A percentile compares a stretch with the other conserved stretches of the same genome.
Evolutionary conservation across 2,888 invertebrate genomes (phyloP).

Genomic region (Gerosis bhagava): DNA sequence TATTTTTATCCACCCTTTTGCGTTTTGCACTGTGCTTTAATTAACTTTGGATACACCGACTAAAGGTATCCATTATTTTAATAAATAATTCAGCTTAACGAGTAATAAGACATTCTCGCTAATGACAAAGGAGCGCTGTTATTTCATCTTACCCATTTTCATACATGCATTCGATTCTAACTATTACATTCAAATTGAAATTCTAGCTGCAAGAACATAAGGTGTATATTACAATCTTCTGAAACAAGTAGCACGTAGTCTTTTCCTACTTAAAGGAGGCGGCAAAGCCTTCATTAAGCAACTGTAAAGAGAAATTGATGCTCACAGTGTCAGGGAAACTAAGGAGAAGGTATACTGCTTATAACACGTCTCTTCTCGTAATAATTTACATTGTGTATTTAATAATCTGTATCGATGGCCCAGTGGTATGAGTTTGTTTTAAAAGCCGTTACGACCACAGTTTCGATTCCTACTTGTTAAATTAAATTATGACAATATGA

Average conservation of each 20-base stretch:
- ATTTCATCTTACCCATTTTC: slow-evolving; percentile 4
- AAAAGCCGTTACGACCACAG: too few relatives aligned
- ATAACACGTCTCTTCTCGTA: slow-evolving; percentile 28
- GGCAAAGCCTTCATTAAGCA: slow-evolving; percentile 54
- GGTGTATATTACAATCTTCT: slow-evolving; percentile 2
- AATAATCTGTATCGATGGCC: too few relatives aligned
- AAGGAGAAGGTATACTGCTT: slow-evolving; percentile 35
- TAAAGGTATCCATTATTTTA: slow-evolving; percentile 1
- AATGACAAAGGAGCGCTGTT: slow-evolving; percentile 15
- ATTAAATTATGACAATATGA: too few relatives aligned
- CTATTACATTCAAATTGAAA: slow-evolving; percentile 1
- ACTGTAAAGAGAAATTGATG: slow-evolving; percentile 44
- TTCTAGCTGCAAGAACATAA: background rate
- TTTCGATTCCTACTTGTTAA: too few relatives aligned
- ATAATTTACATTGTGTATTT: slow-evolving; percentile 27
- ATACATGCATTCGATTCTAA: background rate
- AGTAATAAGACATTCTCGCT: slow-evolving; percentile 7
- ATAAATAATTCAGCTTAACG: slow-evolving; percentile 10
- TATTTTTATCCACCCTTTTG: too few relatives aligned
- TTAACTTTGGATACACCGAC: too few relatives aligned
- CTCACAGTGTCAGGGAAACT: slow-evolving; percentile 38
- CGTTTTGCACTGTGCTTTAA: too few relatives aligned
- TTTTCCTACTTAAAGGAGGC: slow-evolving; percentile 37
- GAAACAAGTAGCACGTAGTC: slow-evolving; percentile 6
- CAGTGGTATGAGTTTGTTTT: too few relatives aligned